Percentiles rank a stretch among this genome's conserved stretches.
phyloP scores from a whole-genome alignment of 2,888 invertebrate species.

The Troides helena region DNA sequence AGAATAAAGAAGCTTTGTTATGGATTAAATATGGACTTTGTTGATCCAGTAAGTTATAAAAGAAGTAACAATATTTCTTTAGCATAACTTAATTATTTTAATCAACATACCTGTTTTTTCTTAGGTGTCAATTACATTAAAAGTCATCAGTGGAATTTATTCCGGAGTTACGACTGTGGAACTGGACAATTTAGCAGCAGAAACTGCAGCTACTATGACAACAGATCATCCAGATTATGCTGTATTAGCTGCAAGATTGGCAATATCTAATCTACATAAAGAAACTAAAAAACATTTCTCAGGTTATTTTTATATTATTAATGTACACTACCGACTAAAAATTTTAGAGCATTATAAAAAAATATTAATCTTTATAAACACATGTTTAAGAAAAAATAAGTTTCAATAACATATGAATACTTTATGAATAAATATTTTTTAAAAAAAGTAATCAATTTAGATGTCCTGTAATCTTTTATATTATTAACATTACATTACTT shows the following conservation, averaged over 20 bases:
- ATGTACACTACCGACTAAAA: no score
- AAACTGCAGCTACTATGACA: constrained; percentile 99
- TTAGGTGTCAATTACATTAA: constrained; percentile 90
- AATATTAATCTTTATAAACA: no score
- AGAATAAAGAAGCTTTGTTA: constrained; percentile 97
- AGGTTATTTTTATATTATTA: constrained; percentile 70
- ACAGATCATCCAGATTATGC: constrained; percentile 99
- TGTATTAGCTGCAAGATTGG: constrained; percentile 92
- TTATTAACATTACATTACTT: no score
- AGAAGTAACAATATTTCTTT: constrained; percentile 20
- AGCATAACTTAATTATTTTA: neutral
- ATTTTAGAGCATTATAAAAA: no score
- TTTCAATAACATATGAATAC: no score
- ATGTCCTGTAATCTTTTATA: no score
- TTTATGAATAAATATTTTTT: no score
- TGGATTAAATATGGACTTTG: constrained; percentile 96
- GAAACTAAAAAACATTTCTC: constrained; percentile 97
- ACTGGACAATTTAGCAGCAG: constrained; percentile 98
- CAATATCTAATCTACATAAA: constrained; percentile 98
- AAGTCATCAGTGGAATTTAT: constrained; percentile 97
- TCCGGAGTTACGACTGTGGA: constrained; percentile 98
- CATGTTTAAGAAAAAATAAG: no score
- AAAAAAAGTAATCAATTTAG: no score
- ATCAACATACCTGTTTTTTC: constrained; percentile 12
- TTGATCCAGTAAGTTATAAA: constrained; percentile 92